A percentile compares a stretch with the other conserved stretches of the same genome.
These are phyloP conservation scores for Petrocephalus zakoni DNA, from an alignment of 2,113 vertebrate genomes.

Conservation along the genomic window DNA sequence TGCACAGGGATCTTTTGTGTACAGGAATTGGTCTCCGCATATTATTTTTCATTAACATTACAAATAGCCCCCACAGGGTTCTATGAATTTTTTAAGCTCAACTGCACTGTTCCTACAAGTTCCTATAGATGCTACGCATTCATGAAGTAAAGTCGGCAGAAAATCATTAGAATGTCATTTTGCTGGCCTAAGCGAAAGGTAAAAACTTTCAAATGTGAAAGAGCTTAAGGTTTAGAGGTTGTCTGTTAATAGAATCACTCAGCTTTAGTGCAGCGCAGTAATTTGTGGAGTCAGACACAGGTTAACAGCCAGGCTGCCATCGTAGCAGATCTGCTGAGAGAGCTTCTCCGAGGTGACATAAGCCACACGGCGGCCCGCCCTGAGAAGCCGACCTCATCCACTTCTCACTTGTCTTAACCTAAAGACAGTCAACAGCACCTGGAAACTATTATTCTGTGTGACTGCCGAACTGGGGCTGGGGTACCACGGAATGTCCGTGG, in stretches of 20 bases:
- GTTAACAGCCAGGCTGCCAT: slow-evolving; percentile 16
- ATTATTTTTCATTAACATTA: background rate
- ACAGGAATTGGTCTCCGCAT: background rate
- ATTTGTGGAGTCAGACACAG: slow-evolving; percentile 28
- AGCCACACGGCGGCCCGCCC: slow-evolving; percentile 15
- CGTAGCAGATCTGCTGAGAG: slow-evolving; percentile 3
- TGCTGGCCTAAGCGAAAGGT: slow-evolving; percentile 1
- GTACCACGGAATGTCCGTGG: background rate
- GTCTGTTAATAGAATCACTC: slow-evolving; percentile 11
- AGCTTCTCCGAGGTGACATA: background rate
- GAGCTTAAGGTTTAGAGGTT: background rate
- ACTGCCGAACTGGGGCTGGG: slow-evolving; percentile 20
- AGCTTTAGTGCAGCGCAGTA: slow-evolving; percentile 8
- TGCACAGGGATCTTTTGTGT: background rate
- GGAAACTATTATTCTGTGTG: slow-evolving; percentile 26
- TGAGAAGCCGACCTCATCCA: slow-evolving; percentile 24
- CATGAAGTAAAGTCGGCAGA: background rate
- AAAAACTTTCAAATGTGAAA: background rate
- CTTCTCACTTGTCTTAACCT: background rate
- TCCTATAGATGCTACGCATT: background rate
- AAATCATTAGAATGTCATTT: slow-evolving; percentile 12
- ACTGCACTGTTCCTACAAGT: background rate
- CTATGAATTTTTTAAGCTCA: background rate
- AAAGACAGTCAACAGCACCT: background rate
- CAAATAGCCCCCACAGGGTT: background rate